phyloP scores from a whole-genome alignment of 2,888 invertebrate species.

The Amiota communis region DNA sequence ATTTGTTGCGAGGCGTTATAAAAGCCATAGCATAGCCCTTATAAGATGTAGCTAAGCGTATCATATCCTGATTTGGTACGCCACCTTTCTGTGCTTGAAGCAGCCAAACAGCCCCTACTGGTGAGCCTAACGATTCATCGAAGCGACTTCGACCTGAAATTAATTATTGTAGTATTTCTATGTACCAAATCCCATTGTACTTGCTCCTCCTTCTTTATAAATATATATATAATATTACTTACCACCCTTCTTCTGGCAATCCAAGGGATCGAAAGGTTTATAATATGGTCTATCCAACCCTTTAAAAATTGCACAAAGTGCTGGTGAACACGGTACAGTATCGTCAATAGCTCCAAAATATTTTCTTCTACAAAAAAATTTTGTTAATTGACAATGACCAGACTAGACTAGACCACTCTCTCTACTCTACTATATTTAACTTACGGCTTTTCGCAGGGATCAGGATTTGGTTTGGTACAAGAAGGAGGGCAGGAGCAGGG shows the following conservation, averaged over 20 bases:
- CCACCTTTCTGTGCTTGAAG: conserved; percentile 34
- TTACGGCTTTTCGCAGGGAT: not conserved
- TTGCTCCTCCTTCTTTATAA: not conserved
- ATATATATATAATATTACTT: too few relatives aligned
- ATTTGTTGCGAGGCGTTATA: conserved; percentile 64
- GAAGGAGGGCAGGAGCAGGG: not conserved
- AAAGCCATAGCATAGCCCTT: conserved; percentile 67
- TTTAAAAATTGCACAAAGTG: not conserved
- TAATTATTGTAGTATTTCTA: not conserved
- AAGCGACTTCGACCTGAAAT: conserved; percentile 26
- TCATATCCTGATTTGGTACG: conserved; percentile 33
- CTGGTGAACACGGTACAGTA: not conserved
- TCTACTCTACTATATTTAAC: not conserved
- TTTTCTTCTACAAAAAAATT: not conserved
- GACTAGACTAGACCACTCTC: too few relatives aligned
- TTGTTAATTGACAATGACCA: too few relatives aligned
- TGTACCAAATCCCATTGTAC: not conserved
- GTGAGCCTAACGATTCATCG: conserved; percentile 30
- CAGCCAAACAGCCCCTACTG: conserved; percentile 37
- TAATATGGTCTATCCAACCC: not conserved
- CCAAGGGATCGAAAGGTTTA: not conserved
- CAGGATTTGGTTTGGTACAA: not conserved
- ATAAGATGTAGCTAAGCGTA: conserved; percentile 59
- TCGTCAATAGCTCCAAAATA: not conserved
- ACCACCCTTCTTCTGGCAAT: not conserved